Percentiles rank a stretch among this genome's conserved stretches.
These are phyloP conservation scores for Druon quercuslanigerum DNA, from an alignment of 1,140 invertebrate species.

Conservation along the genomic window DNA sequence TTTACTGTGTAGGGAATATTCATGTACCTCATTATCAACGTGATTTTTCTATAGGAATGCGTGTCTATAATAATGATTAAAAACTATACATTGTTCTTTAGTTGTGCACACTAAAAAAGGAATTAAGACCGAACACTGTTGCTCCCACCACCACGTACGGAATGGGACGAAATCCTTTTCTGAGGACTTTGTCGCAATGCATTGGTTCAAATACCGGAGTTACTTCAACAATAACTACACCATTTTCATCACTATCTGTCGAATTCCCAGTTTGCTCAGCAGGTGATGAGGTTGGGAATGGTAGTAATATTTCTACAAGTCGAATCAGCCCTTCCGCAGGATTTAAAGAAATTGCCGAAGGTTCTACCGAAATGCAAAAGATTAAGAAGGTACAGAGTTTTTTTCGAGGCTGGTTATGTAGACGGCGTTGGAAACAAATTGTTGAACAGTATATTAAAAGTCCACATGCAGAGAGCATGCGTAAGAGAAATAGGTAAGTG, in stretches of 20 bases:
- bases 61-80: not conserved
- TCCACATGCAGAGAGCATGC: conserved; percentile 95
- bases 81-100: conserved; percentile 65
- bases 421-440: conserved; percentile 96
- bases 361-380: conserved; percentile 86
- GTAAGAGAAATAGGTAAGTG: conserved; percentile 89
- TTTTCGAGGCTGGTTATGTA: conserved; percentile 94
- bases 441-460: conserved; percentile 97
- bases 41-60: too few relatives aligned
- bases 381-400: conserved; percentile 98
- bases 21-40: too few relatives aligned
- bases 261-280: not conserved
- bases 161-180: conserved; percentile 32
- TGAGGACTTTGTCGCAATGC: conserved; percentile 55
- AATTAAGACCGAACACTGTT: conserved; percentile 78
- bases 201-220: not conserved
- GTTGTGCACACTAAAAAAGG: conserved; percentile 89
- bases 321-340: not conserved
- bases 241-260: not conserved
- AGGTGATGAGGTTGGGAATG: not conserved
- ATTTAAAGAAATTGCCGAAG: conserved; percentile 68
- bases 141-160: not conserved
- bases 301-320: not conserved
- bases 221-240: not conserved
- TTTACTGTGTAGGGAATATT: too few relatives aligned